Percentiles rank a stretch among this genome's conserved stretches.
Conservation (phyloP, 2,113 vertebrate species). For the Lasiurus cinereus region DNA sequence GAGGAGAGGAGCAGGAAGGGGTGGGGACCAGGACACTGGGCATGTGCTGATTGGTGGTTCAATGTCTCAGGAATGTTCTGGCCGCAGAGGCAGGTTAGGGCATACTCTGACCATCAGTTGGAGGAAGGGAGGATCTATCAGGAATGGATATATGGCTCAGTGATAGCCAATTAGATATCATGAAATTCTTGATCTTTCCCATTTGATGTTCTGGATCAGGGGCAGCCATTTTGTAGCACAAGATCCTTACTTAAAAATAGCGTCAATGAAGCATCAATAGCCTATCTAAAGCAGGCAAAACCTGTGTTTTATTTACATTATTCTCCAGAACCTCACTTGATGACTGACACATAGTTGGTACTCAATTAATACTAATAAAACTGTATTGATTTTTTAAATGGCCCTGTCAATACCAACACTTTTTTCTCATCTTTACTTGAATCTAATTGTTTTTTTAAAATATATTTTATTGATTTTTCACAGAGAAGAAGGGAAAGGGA, state of each 20-base stretch:
- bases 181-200: background rate
- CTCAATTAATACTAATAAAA: slow-evolving; percentile 22
- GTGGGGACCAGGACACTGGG: no score
- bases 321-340: background rate
- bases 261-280: background rate
- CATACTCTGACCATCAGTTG: no score
- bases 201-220: background rate
- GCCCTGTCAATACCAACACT: background rate
- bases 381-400: background rate
- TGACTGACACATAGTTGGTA: background rate
- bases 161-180: background rate
- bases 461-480: no score
- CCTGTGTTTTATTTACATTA: background rate
- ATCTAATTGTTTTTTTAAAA: no score
- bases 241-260: background rate
- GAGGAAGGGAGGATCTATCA: background rate
- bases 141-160: background rate
- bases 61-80: no score
- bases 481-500: no score
- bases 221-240: background rate
- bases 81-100: no score
- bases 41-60: no score
- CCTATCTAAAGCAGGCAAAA: background rate
- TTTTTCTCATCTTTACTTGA: slow-evolving; percentile 35
- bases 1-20: no score